phyloP scores from a whole-genome alignment of 2,888 invertebrate species.

The Lypha dubia region DNA sequence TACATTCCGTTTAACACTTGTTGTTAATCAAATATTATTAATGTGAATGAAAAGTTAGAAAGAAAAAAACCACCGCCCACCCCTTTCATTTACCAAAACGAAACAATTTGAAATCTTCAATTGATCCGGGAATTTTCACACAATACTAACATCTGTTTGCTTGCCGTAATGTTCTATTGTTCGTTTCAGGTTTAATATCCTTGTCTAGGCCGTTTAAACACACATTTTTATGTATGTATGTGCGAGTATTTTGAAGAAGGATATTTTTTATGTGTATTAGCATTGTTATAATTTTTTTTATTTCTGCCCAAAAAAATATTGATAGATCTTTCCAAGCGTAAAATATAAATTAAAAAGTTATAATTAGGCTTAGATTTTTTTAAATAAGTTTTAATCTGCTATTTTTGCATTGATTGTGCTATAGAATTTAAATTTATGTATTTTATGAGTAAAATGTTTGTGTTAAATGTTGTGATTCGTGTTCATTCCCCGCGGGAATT shows the following conservation, averaged over 20 bases:
- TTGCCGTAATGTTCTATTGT: conserved; percentile 53
- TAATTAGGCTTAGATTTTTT: conserved; percentile 48
- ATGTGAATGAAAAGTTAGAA: conserved; percentile 1
- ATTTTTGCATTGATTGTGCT: background rate
- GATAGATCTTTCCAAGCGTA: conserved; percentile 53
- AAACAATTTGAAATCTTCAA: conserved; percentile 64
- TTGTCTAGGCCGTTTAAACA: conserved; percentile 44
- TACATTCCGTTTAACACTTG: conserved; percentile 61
- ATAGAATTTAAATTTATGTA: background rate
- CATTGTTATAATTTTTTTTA: conserved; percentile 35
- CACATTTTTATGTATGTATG: too few species aligned
- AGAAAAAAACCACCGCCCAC: conserved; percentile 4
- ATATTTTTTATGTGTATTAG: conserved; percentile 36
- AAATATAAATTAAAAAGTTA: conserved; percentile 70
- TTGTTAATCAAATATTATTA: conserved; percentile 55
- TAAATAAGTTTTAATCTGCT: conserved; percentile 19
- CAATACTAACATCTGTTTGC: conserved; percentile 80
- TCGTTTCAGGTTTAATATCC: conserved; percentile 44
- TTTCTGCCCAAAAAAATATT: conserved; percentile 40
- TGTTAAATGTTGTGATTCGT: too few species aligned
- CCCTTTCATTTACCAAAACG: background rate
- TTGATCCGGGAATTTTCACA: conserved; percentile 81
- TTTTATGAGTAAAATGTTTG: background rate
- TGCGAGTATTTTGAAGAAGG: background rate
- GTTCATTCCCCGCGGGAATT: too few species aligned